Evolutionary conservation across 2,797 vertebrate genomes (phyloP).

Genomic region (Coregonus sp.): DNA sequence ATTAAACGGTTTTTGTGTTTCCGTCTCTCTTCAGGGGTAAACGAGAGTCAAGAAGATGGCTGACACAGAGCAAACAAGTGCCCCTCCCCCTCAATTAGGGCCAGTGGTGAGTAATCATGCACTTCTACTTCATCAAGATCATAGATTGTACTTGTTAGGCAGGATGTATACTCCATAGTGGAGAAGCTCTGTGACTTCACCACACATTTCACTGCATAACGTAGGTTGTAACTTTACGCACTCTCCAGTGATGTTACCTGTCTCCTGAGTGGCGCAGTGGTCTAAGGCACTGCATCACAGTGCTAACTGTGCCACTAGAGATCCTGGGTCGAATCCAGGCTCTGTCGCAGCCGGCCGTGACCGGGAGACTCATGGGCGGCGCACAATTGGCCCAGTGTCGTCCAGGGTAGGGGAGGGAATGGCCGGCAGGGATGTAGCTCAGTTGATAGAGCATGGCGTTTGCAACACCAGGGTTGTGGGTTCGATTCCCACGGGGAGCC

Average conservation of each 20-base stretch:
- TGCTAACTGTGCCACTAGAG: no score
- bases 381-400: no score
- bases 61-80: conserved; percentile 69
- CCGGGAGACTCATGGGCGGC: no score
- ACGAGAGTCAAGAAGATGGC: conserved; percentile 68
- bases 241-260: not conserved
- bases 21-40: conserved; percentile 28
- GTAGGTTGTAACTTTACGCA: not conserved
- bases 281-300: no score
- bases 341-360: no score
- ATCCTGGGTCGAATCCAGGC: no score
- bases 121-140: not conserved
- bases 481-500: no score
- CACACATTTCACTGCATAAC: not conserved
- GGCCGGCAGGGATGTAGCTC: no score
- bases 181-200: not conserved
- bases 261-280: no score
- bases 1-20: conserved; percentile 7
- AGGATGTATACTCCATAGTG: not conserved
- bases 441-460: no score
- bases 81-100: conserved; percentile 61
- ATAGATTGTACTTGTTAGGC: not conserved
- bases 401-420: no score
- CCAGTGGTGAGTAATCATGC: conserved; percentile 64
- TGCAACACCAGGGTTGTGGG: no score